Percentiles rank a stretch among this genome's conserved stretches.
Evolutionary conservation across 2,797 vertebrate species (phyloP).

Genomic region (Hafferia zeledoni): DNA sequence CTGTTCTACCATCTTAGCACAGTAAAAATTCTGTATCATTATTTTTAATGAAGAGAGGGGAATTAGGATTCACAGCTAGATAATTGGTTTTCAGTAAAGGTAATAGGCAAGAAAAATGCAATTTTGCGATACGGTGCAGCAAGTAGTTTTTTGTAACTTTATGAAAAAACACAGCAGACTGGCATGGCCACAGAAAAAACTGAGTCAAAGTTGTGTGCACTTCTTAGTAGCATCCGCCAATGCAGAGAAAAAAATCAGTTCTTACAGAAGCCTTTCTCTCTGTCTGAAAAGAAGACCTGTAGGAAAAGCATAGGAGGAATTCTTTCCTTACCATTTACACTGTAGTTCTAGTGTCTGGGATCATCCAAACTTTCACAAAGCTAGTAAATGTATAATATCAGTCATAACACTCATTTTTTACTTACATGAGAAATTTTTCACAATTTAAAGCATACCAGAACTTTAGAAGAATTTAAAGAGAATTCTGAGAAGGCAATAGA

Average conservation of each 20-base stretch:
- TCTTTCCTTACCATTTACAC: neutral
- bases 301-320: neutral
- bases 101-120: neutral
- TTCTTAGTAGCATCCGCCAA: neutral
- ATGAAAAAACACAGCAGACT: neutral
- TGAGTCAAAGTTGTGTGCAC: neutral
- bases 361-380: neutral
- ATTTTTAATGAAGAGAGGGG: neutral
- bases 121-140: neutral
- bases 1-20: neutral
- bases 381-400: neutral
- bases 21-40: neutral
- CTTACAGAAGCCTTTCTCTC: neutral
- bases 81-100: neutral
- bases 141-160: neutral
- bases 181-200: neutral
- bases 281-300: neutral
- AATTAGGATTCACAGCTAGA: neutral
- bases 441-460: neutral
- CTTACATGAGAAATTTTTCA: neutral
- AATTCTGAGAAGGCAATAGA: neutral
- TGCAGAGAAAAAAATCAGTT: neutral
- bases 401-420: neutral
- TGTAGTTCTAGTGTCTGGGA: neutral
- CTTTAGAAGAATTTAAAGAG: neutral